Evolutionary conservation across 2,797 vertebrate genomes (phyloP), one percentile per base, ranked within the genome.

Genomic region (Cercopithecus hamlyni): DNA sequence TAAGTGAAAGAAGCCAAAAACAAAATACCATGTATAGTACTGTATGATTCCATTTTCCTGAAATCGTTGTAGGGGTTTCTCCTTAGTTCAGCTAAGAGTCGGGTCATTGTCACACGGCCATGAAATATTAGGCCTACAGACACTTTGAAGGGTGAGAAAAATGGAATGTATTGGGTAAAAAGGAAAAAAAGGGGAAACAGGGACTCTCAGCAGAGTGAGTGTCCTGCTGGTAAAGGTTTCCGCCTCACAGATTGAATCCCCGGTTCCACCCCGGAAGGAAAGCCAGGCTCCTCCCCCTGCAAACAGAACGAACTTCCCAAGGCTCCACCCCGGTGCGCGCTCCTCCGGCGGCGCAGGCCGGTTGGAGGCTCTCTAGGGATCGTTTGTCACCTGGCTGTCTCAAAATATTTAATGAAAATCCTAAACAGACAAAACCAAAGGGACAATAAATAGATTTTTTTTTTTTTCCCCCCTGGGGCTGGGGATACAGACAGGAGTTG

Each of bases 351-450:
- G 61, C 3, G 7, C 61, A 9, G 61, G 30, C 61, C 14, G 61
- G 6, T 67, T 67, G 61, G 61, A n/a, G 33, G 19, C 15, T 67
- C 15, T n/a, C 4, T 67, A 4, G 33, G 10, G 61, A n/a, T 33
- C 15, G 3, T 7, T n/a, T n/a, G 30, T 33, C 61, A 19, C 33
- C 33, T 67, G 61, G 15, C 33, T 67, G 33, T 67, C 61, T 33
- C 61, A 67, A n/a, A 67, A 67, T 67, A n/a, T 67, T 52, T 75
- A 43, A 20, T 80, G 17, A 50, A 58, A 67, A 77, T 57, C 77
- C 57, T 82, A 33, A 79, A 87, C 83, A 48, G 8, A 19, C 43
- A 93, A 96, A 81, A 43, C 7, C 39, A 15, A 30, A 55, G 36
- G 24, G 1, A 86, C 33, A 43, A 39, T 2, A 79, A 80, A 20